Base-by-base conservation (phyloP, 2,113 vertebrate genomes). In the Probosciger aterrimus region DNA sequence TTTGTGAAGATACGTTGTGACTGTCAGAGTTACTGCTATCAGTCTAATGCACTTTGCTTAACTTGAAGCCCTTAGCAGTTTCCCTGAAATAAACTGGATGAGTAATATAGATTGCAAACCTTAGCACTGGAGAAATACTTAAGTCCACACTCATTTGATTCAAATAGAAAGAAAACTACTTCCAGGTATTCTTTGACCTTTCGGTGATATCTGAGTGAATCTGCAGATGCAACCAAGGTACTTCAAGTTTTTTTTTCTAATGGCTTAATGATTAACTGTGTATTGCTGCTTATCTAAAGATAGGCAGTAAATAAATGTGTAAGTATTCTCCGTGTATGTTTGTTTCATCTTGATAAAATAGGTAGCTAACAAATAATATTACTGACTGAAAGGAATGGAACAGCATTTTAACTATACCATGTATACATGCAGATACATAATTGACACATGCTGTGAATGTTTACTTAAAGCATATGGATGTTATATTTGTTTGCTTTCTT, bases 131-230 rank as follows among this genome's bases (percentile, higher is more conserved):
- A 92, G 75, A 75, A 94, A 76, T 88, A 69, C 74, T 80, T 81
- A 77, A 94, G 81, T 95, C 77, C 33, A 41, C 50, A 69, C 18
- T 86, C 55, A 83, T 91, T 96, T 89, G 64, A 96, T 86, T 95
- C 80, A 96, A 95, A 84, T 78, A 57, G 71, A 82, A 90, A 76
- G 63, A 85, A 91, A 96, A 84, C 71, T 82, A 16, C 81, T 97
- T 95, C 79, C 53, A 93, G 93, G 64, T 44, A 68, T 79, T 95
- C 81, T 71, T 67, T 95, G 44, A 94, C 84, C 85, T 96, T 93
- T 88, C 3, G 4, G 23, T 63, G 89, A 43, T 57, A 62, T 41
- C 30, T 77, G 15, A 93, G 35, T 75, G 64, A 89, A 92, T 93
- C 73, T 93, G 44, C 49, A 86, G 88, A 79, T 39, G 35, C 27